These are phyloP conservation scores for Drosophila guanche DNA, from an alignment of 1,140 invertebrate species.

Conservation along the genomic window DNA sequence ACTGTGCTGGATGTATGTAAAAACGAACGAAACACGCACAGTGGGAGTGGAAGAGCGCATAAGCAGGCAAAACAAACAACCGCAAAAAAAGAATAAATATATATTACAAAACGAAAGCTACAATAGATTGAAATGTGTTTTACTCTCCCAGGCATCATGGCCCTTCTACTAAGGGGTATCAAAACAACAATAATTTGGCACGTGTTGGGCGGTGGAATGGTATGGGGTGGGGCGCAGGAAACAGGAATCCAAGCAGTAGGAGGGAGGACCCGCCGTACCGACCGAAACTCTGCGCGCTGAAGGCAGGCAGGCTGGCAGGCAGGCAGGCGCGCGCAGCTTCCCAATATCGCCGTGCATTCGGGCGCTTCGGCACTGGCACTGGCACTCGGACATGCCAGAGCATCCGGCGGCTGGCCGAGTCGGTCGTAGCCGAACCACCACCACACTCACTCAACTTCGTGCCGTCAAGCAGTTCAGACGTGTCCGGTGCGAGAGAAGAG, in stretches of 20 bases:
- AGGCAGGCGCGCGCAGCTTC: conserved; percentile 13
- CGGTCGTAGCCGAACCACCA: too few relatives aligned
- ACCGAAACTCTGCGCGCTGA: not conserved
- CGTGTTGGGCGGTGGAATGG: conserved; percentile 37
- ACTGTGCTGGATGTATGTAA: not conserved
- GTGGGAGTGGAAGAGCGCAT: too few relatives aligned
- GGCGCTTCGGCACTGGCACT: conserved; percentile 32
- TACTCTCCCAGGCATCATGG: too few relatives aligned
- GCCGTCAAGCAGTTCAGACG: conserved; percentile 17
- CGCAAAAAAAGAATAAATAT: conserved; percentile 20
- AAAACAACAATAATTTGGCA: conserved; percentile 36
- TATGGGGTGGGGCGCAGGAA: not conserved
- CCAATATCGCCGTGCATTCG: not conserved
- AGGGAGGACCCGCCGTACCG: not conserved
- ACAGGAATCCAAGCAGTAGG: not conserved
- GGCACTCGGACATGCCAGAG: conserved; percentile 18
- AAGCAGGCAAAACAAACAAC: conserved; percentile 6
- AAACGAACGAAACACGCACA: not conserved
- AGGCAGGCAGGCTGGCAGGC: not conserved
- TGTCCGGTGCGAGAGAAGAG: conserved; percentile 6
- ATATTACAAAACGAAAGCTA: conserved; percentile 56
- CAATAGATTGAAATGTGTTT: too few relatives aligned
- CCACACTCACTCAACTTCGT: conserved; percentile 1
- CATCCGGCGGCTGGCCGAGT: conserved; percentile 28
- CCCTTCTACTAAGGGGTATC: too few relatives aligned